Conservation (phyloP, 2,113 vertebrate genomes). For the Peucedramus taeniatus region DNA sequence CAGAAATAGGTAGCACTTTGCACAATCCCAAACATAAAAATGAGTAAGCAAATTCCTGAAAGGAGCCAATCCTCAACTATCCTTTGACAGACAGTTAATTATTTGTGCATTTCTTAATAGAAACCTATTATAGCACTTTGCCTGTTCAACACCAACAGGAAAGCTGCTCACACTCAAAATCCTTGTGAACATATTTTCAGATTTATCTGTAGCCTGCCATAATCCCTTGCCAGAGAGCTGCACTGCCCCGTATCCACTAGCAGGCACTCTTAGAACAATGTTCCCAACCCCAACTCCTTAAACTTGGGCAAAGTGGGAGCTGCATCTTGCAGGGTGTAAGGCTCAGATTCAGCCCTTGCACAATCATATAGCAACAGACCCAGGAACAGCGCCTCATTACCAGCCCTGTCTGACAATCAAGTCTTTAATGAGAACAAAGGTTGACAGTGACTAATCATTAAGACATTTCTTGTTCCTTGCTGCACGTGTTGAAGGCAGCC, state of each 20-base stretch:
- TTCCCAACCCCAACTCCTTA: neutral
- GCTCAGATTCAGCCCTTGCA: conserved; percentile 1
- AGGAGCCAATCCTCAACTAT: neutral
- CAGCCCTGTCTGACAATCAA: conserved; percentile 64
- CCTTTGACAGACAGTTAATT: neutral
- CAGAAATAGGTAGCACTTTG: neutral
- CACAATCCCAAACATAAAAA: neutral
- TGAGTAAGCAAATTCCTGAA: neutral
- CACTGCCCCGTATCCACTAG: neutral
- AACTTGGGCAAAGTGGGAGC: neutral
- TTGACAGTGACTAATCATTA: conserved; percentile 78
- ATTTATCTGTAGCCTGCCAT: neutral
- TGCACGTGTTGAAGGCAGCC: conserved; percentile 72
- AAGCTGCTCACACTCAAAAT: neutral
- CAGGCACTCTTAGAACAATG: neutral
- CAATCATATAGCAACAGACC: conserved; percentile 67
- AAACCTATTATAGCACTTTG: neutral
- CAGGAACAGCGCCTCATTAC: conserved; percentile 68
- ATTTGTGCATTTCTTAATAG: neutral
- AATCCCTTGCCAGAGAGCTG: neutral
- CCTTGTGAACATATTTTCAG: neutral
- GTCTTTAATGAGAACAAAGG: conserved; percentile 76
- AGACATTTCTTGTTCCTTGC: conserved; percentile 66
- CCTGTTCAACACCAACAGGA: neutral
- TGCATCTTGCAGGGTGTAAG: neutral